Evolutionary conservation across 2,113 vertebrate genomes (phyloP).

Genomic region (Platycercus adscitus): DNA sequence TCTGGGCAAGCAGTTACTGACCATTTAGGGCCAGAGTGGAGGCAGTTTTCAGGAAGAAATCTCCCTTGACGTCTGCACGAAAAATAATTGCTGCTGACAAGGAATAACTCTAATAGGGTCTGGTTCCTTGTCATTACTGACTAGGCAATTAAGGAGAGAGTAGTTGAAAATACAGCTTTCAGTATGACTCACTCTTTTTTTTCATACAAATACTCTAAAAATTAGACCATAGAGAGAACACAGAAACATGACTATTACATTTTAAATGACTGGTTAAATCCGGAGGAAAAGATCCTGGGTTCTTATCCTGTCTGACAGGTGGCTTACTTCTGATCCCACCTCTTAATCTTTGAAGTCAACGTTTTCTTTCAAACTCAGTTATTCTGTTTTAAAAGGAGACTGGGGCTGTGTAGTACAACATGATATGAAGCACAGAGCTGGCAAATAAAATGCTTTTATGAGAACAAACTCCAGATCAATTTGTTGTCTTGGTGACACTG

Average conservation of each 20-base stretch:
- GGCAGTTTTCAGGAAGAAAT: neutral
- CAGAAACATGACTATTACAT: neutral
- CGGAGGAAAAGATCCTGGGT: neutral
- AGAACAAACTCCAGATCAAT: neutral
- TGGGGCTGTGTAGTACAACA: neutral
- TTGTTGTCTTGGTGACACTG: neutral
- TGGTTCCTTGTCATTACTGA: neutral
- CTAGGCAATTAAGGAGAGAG: neutral
- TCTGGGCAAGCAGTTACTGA: neutral
- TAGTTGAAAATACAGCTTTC: neutral
- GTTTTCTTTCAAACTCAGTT: conserved; percentile 25
- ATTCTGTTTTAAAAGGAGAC: neutral
- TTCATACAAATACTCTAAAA: neutral
- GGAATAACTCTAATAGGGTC: neutral
- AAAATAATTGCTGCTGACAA: neutral
- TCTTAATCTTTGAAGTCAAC: neutral
- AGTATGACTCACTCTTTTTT: neutral
- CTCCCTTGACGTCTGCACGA: neutral
- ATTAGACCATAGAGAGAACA: neutral
- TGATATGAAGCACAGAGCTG: neutral
- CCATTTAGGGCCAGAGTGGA: neutral
- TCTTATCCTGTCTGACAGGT: conserved; percentile 52
- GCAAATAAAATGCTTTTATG: neutral
- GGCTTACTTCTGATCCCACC: conserved; percentile 52
- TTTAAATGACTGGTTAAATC: conserved; percentile 18